Conservation (phyloP, 2,888 invertebrate genomes). For the Ophion obscuratus region DNA sequence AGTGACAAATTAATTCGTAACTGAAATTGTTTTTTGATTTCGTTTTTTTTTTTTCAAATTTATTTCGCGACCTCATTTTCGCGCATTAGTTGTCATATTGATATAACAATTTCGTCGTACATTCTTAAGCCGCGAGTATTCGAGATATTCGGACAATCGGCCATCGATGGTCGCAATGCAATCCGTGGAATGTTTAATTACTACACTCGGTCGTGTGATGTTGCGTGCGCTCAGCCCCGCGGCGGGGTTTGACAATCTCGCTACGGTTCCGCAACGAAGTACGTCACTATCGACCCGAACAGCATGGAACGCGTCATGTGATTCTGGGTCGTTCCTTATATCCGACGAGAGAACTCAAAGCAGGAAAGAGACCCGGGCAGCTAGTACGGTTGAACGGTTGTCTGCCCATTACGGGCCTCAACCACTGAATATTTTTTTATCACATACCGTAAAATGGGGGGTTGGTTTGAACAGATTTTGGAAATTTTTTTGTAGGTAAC, state of each 20-base stretch:
- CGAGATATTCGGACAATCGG: slow-evolving; percentile 5
- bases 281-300: slow-evolving; percentile 70
- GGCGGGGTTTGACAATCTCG: slow-evolving; percentile 23
- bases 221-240: slow-evolving; percentile 20
- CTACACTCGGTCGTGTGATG: slow-evolving; percentile 36
- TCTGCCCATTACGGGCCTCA: slow-evolving; percentile 19
- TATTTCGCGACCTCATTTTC: not conserved
- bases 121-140: slow-evolving; percentile 12
- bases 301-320: slow-evolving; percentile 65
- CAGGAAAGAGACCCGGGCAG: slow-evolving; percentile 1
- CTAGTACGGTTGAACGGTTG: slow-evolving; percentile 11
- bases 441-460: not conserved
- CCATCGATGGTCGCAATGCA: slow-evolving; percentile 24
- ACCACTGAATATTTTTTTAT: slow-evolving; percentile 13
- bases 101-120: not conserved
- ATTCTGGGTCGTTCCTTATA: slow-evolving; percentile 68
- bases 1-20: too few relatives aligned
- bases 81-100: not conserved
- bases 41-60: not conserved
- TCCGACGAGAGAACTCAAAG: slow-evolving; percentile 1
- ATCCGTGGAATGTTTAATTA: slow-evolving; percentile 62
- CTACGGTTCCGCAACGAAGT: slow-evolving; percentile 33
- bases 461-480: not conserved
- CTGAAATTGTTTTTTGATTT: too few relatives aligned
- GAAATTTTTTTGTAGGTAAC: too few relatives aligned